A percentile compares a stretch with the other conserved stretches of the same genome.
Conservation (phyloP, 2,113 vertebrate species). For the Ceyx cyanopectus region DNA sequence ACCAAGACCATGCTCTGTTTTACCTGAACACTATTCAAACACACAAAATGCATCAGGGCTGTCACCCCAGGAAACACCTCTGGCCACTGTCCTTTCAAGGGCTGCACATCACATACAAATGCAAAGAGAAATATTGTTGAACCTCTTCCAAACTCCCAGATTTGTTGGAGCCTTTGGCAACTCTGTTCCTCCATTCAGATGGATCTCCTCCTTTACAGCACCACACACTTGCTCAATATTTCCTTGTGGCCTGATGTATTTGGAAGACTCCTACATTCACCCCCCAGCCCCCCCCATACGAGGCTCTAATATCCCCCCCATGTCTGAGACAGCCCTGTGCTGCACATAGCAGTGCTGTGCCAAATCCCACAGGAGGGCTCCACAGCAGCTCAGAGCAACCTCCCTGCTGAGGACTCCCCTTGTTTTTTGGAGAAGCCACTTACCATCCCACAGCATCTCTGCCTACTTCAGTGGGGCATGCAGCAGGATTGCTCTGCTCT, state of each 20-base stretch:
- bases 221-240: background rate
- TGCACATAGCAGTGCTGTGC: background rate
- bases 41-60: rapidly evolving
- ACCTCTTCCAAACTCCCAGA: background rate
- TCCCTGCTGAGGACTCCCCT: background rate
- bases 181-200: background rate
- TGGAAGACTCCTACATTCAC: background rate
- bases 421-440: background rate
- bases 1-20: background rate
- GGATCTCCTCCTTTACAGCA: background rate
- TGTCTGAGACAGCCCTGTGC: rapidly evolving
- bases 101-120: background rate
- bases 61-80: background rate
- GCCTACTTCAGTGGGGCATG: background rate
- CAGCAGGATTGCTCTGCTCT: background rate
- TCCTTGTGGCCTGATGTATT: background rate
- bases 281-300: background rate
- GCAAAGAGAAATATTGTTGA: background rate
- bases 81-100: background rate
- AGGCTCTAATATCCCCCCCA: background rate
- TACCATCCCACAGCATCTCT: background rate
- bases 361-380: background rate
- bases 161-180: background rate
- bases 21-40: background rate
- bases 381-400: background rate